These are phyloP conservation scores for Corapipo altera DNA, from an alignment of 2,113 vertebrate genomes.

Conservation along the genomic window DNA sequence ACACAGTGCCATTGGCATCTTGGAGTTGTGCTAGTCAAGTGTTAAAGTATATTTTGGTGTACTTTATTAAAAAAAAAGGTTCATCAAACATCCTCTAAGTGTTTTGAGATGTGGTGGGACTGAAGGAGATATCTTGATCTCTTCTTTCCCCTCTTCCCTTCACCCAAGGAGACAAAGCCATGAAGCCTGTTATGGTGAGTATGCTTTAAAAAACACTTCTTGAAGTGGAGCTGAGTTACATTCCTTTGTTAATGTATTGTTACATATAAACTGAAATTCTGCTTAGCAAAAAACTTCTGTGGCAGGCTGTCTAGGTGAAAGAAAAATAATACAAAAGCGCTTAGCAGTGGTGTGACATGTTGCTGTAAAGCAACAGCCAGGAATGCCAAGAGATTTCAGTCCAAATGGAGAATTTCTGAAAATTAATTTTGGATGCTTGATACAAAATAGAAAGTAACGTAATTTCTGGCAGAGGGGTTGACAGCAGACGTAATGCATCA, in stretches of 20 bases:
- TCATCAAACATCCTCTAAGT: not conserved
- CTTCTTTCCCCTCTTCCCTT: not conserved
- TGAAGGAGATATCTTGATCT: not conserved
- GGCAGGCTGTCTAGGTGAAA: not conserved
- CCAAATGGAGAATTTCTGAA: not conserved
- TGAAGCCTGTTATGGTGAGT: not conserved
- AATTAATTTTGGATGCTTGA: conserved; percentile 7
- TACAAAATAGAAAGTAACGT: not conserved
- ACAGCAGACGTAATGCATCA: not conserved
- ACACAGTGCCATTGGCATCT: not conserved
- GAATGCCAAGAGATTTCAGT: not conserved
- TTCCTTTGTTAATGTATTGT: not conserved
- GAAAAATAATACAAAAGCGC: not conserved
- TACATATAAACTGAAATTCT: not conserved
- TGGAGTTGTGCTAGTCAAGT: not conserved
- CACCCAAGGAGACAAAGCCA: not conserved
- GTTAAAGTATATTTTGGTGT: not conserved
- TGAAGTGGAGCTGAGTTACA: not conserved
- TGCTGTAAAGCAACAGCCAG: not conserved
- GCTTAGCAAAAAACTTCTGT: not conserved
- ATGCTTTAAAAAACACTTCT: not conserved
- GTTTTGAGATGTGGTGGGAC: not conserved
- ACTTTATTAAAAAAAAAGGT: not conserved
- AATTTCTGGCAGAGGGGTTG: not conserved
- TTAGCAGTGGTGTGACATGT: not conserved